These are phyloP conservation scores for Atractosteus spatula DNA, from an alignment of 2,113 vertebrate genomes.

Conservation along the genomic window DNA sequence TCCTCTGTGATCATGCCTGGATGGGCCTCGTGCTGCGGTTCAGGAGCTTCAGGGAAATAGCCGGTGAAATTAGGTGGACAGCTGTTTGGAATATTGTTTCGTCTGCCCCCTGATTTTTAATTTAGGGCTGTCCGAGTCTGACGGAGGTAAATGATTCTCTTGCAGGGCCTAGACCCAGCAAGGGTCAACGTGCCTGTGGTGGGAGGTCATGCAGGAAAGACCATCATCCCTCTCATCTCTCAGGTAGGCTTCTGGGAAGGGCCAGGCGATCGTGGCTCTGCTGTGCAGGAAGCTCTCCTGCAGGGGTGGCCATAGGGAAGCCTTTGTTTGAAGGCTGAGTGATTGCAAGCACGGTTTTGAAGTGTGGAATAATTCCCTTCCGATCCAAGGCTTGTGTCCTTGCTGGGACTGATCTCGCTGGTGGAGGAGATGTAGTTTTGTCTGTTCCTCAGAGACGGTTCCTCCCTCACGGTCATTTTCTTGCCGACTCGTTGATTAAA, in stretches of 20 bases:
- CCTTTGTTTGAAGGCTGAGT: neutral
- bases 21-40: no score
- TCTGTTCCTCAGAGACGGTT: neutral
- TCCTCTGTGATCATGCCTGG: no score
- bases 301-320: no score
- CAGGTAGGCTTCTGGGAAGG: slow-evolving; percentile 59
- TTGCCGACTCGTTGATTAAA: neutral
- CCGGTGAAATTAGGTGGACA: no score
- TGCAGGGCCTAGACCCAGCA: slow-evolving; percentile 86
- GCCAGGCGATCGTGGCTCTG: no score
- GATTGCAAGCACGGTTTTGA: neutral
- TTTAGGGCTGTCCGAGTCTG: no score
- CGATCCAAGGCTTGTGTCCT: neutral
- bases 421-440: slow-evolving; percentile 5
- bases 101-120: no score
- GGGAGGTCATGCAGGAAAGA: slow-evolving; percentile 94
- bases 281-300: no score
- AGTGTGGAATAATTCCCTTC: no score
- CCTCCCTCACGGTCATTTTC: slow-evolving; percentile 10
- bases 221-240: slow-evolving; percentile 94
- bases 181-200: slow-evolving; percentile 86
- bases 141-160: slow-evolving; percentile 14
- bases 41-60: no score
- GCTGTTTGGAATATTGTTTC: no score
- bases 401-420: neutral